Evolutionary conservation across 2,113 vertebrate genomes (phyloP).

Genomic region (Chionomys nivalis): DNA sequence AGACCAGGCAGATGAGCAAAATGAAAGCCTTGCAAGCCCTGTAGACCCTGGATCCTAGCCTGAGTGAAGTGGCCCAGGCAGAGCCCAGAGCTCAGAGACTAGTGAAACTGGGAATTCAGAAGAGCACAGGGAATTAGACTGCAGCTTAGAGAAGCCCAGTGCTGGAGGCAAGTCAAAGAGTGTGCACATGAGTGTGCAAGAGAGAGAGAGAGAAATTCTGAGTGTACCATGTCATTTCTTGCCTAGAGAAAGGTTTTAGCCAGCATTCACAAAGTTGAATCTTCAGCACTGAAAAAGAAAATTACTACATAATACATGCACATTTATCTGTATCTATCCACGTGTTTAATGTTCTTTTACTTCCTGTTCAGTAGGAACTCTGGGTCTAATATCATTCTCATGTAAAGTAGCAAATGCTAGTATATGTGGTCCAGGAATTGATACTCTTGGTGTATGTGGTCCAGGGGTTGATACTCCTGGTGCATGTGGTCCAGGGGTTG

Average conservation of each 20-base stretch:
- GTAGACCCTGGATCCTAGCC: not conserved
- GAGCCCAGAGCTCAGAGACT: not conserved
- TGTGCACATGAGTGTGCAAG: not conserved
- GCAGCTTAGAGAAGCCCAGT: not conserved
- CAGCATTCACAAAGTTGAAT: not conserved
- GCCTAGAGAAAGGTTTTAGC: not conserved
- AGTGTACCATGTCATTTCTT: not conserved
- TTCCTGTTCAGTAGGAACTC: not conserved
- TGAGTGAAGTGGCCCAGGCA: not conserved
- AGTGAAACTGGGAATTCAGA: not conserved
- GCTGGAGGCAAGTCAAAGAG: not conserved
- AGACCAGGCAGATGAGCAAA: not conserved
- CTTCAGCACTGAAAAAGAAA: not conserved
- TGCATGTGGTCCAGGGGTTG: not conserved
- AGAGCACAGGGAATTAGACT: not conserved
- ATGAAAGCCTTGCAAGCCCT: not conserved
- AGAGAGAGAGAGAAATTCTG: not conserved
- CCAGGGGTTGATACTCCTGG: not conserved
- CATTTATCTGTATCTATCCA: not conserved
- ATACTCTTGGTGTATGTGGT: not conserved
- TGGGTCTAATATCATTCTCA: not conserved
- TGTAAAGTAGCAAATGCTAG: constrained; percentile 1
- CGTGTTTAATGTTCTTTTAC: not conserved
- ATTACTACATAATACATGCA: not conserved
- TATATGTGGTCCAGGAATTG: not conserved